Evolutionary conservation across 2,113 vertebrate species (phyloP).

Genomic region (Hemicordylus capensis): DNA sequence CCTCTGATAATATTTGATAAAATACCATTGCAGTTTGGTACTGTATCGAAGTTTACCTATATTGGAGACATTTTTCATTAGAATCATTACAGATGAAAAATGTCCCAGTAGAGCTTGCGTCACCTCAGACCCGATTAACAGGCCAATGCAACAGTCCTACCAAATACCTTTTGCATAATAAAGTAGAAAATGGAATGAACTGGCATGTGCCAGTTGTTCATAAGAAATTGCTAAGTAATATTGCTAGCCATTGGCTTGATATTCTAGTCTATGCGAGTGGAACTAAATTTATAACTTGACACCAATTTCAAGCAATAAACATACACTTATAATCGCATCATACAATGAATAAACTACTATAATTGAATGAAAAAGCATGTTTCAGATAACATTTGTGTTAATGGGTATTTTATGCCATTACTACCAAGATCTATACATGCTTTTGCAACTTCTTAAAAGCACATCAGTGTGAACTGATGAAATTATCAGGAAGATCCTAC

Average conservation of each 20-base stretch:
- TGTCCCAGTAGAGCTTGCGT: too few relatives aligned
- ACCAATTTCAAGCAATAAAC: background rate
- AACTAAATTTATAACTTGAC: background rate
- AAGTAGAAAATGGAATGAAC: background rate
- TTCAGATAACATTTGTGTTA: background rate
- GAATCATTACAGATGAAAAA: too few relatives aligned
- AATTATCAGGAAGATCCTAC: background rate
- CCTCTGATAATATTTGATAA: too few relatives aligned
- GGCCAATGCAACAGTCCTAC: too few relatives aligned
- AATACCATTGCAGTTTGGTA: too few relatives aligned
- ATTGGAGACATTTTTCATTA: too few relatives aligned
- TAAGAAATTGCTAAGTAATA: background rate
- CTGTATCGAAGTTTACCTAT: too few relatives aligned
- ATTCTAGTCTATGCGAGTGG: background rate
- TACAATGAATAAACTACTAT: too few relatives aligned
- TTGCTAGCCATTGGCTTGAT: background rate
- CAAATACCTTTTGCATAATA: background rate
- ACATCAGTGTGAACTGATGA: background rate
- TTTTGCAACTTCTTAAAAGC: background rate
- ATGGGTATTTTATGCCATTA: background rate
- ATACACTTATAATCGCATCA: too few relatives aligned
- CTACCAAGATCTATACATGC: background rate
- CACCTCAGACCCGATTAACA: too few relatives aligned
- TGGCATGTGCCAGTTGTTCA: background rate
- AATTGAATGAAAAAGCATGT: background rate